phyloP scores from a whole-genome alignment of 2,888 invertebrate genomes.

The Thumatha senex region DNA sequence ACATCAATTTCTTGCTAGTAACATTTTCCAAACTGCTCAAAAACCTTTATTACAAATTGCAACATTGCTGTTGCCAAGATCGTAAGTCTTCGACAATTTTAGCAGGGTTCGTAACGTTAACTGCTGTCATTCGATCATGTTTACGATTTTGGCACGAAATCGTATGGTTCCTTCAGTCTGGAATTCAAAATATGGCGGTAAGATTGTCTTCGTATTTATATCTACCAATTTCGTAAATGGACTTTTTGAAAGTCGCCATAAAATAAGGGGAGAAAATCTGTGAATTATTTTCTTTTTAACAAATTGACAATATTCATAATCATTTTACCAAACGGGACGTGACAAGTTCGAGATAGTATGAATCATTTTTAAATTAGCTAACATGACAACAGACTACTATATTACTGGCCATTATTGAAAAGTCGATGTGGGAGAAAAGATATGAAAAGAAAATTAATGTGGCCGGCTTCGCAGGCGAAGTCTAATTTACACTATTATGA shows the following conservation, averaged over 20 bases:
- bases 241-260: background rate
- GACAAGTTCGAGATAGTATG: too few relatives aligned
- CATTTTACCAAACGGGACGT: too few relatives aligned
- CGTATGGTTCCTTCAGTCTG: constrained; percentile 39
- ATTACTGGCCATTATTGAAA: too few relatives aligned
- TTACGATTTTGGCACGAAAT: constrained; percentile 54
- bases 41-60: constrained; percentile 33
- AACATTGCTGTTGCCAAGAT: constrained; percentile 46
- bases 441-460: too few relatives aligned
- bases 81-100: constrained; percentile 46
- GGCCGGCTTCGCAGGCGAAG: too few relatives aligned
- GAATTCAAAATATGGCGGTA: constrained; percentile 34
- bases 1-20: constrained; percentile 9
- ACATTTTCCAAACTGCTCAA: constrained; percentile 4
- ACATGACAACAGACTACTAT: too few relatives aligned
- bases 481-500: too few relatives aligned
- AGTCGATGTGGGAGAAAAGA: too few relatives aligned
- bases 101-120: constrained; percentile 30
- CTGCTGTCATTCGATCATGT: constrained; percentile 41
- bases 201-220: constrained; percentile 23
- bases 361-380: too few relatives aligned
- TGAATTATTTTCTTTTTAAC: background rate
- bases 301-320: background rate
- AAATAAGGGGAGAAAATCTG: background rate
- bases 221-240: constrained; percentile 48